These are phyloP conservation scores for Pygoscelis antarcticus DNA, from an alignment of 2,113 vertebrate species.

Conservation along the genomic window DNA sequence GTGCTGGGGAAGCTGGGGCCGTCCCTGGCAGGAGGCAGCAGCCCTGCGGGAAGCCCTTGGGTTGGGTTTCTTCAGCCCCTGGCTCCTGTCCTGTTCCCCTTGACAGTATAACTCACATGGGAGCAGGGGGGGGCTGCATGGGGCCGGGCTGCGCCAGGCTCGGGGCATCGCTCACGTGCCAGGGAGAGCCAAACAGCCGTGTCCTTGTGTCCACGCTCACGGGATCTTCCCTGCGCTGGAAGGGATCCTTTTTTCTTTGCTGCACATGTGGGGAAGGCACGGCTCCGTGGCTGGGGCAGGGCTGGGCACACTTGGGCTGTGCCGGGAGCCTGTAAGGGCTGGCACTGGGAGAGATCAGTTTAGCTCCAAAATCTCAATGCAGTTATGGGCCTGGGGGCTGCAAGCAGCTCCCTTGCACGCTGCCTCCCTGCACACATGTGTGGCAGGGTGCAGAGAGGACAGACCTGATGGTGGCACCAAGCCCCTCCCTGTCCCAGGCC, in stretches of 20 bases:
- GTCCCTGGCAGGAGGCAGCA: neutral
- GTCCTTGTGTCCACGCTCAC: rapidly evolving
- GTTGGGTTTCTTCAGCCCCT: neutral
- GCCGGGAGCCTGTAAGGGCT: neutral
- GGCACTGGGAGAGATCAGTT: neutral
- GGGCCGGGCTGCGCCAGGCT: rapidly evolving
- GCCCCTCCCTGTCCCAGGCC: neutral
- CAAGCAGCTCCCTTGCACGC: neutral
- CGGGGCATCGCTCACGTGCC: rapidly evolving
- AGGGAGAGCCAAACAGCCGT: neutral
- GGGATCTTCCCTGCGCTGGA: neutral
- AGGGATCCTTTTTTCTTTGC: neutral
- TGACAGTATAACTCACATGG: neutral
- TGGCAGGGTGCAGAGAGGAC: neutral
- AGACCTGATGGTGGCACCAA: neutral
- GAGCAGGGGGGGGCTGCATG: neutral
- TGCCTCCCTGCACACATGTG: neutral
- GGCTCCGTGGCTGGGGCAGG: rapidly evolving
- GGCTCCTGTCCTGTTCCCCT: neutral
- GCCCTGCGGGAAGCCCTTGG: neutral
- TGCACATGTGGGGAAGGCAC: neutral
- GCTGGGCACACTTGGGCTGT: rapidly evolving
- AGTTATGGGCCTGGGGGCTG: neutral
- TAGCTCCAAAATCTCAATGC: neutral
- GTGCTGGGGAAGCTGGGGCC: neutral